Conservation (phyloP, 2,888 invertebrate genomes). For the Leucophora obtusa region DNA sequence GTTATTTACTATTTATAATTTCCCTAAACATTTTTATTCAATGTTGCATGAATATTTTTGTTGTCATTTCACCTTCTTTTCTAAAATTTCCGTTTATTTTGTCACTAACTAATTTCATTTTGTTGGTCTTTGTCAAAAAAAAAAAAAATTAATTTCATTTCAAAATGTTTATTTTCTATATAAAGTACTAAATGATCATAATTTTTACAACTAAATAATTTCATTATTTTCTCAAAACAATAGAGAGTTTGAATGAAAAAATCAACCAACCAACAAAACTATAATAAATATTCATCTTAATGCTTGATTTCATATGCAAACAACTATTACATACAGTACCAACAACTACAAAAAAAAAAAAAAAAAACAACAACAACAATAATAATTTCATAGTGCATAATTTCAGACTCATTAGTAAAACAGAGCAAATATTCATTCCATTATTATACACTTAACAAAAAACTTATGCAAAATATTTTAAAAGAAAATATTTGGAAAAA, state of each 20-base stretch:
- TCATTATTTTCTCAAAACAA: background rate
- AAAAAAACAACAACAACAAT: no score
- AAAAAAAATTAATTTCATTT: background rate
- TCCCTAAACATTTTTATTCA: background rate
- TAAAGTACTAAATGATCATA: background rate
- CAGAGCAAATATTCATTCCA: conserved; percentile 32
- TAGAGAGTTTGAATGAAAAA: background rate
- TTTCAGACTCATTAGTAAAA: conserved; percentile 53
- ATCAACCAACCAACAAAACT: conserved; percentile 1
- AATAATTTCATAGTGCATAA: conserved; percentile 42
- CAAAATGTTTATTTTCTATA: background rate
- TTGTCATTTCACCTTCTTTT: background rate
- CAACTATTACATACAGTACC: conserved; percentile 16
- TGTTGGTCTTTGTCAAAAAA: background rate
- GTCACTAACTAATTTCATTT: background rate
- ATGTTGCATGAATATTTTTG: background rate
- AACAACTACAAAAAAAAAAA: conserved; percentile 6
- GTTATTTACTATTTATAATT: no score
- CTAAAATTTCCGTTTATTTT: background rate
- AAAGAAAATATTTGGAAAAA: no score
- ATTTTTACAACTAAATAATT: background rate
- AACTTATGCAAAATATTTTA: no score
- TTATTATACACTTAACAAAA: background rate
- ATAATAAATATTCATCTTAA: conserved; percentile 50
- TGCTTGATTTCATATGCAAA: conserved; percentile 53